A percentile compares a stretch with the other conserved stretches of the same genome.
phyloP scores from a whole-genome alignment of 2,797 vertebrate species.

The Lithobates sylvaticus region DNA sequence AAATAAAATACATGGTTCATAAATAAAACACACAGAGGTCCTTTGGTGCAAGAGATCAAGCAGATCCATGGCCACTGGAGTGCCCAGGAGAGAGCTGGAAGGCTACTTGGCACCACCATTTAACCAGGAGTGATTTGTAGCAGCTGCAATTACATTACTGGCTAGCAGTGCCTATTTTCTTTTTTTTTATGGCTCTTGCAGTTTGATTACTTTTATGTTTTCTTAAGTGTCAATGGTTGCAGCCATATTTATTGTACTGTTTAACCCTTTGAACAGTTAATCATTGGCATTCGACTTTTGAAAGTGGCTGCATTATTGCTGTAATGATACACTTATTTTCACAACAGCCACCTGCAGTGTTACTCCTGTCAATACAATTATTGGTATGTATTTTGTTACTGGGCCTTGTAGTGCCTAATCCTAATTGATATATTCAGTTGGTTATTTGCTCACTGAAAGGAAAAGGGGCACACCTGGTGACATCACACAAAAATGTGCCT shows the following conservation, averaged over 20 bases:
- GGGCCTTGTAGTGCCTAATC: neutral
- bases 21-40: slow-evolving; percentile 35
- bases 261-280: neutral
- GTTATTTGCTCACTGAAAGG: neutral
- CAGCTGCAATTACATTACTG: slow-evolving; percentile 29
- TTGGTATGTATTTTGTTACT: neutral
- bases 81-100: slow-evolving; percentile 4
- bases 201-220: neutral
- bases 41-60: slow-evolving; percentile 37
- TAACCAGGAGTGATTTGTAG: slow-evolving; percentile 31
- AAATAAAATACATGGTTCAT: slow-evolving; percentile 25
- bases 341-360: slow-evolving; percentile 8
- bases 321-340: slow-evolving; percentile 24
- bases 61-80: slow-evolving; percentile 15
- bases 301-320: slow-evolving; percentile 48
- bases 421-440: neutral
- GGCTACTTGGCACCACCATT: slow-evolving; percentile 35
- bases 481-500: slow-evolving; percentile 13
- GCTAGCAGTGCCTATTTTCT: slow-evolving; percentile 10
- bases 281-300: slow-evolving; percentile 21
- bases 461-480: neutral
- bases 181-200: neutral
- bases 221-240: neutral
- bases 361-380: neutral
- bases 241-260: slow-evolving; percentile 12